Evolutionary conservation across 1,140 invertebrate genomes (phyloP), one percentile per base, ranked within the genome.

Genomic region (Drosophila sechellia): DNA sequence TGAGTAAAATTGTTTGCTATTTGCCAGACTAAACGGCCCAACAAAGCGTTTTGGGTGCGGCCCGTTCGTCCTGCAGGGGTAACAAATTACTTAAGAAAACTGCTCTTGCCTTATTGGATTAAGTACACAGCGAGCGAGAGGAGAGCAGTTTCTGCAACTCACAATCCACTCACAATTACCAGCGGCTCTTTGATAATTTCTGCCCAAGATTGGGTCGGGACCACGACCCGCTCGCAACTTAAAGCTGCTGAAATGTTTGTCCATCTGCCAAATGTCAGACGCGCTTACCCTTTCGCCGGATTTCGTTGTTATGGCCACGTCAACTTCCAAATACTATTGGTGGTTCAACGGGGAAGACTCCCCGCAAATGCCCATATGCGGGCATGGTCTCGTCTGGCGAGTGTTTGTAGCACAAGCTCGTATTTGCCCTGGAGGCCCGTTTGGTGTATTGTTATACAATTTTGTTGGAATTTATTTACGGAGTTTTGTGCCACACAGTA

Each of bases 401-500:
- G 37, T 59, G 46, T 65, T 68, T 66, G 71, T 49, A 61, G 54
- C 55, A 66, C 81, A 81, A 64, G 54, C 69, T 75, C 40, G 66
- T 63, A 70, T 71, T 84, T 57, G 64, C 85, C 84, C 84, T 83
- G 52, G 85, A 89, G 84, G 85, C 84, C 84, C 61, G 79, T 85
- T 84, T 74, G 84, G 69, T 75, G 77, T 89, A 84, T 89, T 89
- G 84, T 89, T 89, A 89, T 68, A 89, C 84, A 89, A 89, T 89
- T 89, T 89, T 77, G 84, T 89, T 89, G 85, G 81, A 89, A 89
- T 89, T 84, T 89, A 89, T 89, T 89, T 89, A 89, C 84, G 70
- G 84, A 89, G 84, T 90, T 89, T 89, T 84, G 87, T 84, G 71
- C 79, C 77, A 73, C 84, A 84, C 84, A 83, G 68, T 84, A 80